Evolutionary conservation across 2,797 vertebrate genomes (phyloP), one percentile per base, ranked within the genome.

Genomic region (Gymnothorax reevesii): DNA sequence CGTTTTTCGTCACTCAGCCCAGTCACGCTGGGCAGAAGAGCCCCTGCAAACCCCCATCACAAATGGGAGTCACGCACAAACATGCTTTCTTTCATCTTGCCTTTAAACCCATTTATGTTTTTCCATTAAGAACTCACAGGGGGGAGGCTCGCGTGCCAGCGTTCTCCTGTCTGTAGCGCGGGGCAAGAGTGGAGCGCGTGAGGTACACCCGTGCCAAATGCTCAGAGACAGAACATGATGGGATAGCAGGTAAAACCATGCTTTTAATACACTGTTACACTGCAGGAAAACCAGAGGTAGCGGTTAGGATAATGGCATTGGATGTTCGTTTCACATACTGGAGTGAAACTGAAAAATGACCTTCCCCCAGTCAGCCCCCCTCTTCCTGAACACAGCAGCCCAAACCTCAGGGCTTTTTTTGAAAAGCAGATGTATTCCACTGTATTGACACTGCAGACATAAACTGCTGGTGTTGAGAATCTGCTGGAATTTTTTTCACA

Each of bases 101-200:
- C 64, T 66, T 66, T 66, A 66, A 66, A 66, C 64, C 64, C 64
- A 12, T 66, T 66, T 66, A 66, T 66, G 64, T 66, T 66, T 66
- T 66, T 66, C 64, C 64, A 66, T 66, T 66, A 66, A 12, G 64
- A 66, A 12, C 64, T 66, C 9, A 12, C 64, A 42, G 22, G 64
- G 64, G 64, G 64, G 64, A n/a, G 25, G 22, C 64, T 66, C n/a
- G 64, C 64, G 22, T 66, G 64, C 64, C 22, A 7, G 22, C 4
- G 64, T n/a, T 66, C 64, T 25, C 64, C 64, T 66, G 6, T 66
- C 59, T 60, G 22, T 17, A 6, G 64, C 0, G 22, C 22, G 22
- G 64, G 64, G 64, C 60, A n/a, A 12, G 22, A 25, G 12, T 20
- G 6, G 1, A 22, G 64, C 64, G 5, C 2, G 64, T 25, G 22